Evolutionary conservation across 2,797 vertebrate genomes (phyloP), one percentile per base, ranked within the genome.

Genomic region (Pteropus rufus): DNA sequence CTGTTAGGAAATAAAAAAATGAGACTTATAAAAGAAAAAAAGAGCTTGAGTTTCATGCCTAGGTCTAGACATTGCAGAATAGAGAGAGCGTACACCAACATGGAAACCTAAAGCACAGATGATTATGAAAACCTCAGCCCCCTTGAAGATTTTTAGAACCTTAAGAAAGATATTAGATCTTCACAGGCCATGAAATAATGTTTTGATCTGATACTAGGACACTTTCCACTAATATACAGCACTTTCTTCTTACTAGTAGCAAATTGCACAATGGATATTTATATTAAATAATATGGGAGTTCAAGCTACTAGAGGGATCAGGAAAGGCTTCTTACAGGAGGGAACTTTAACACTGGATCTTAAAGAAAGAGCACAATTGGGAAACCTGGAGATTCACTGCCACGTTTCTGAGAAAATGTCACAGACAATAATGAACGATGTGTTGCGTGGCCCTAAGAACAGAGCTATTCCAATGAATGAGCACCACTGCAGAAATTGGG

Each of bases 1-100:
- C 54, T 88, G 26, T 70, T 83, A 39, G 41, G 56, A 91, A 92
- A 89, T 49, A 44, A 88, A 95, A 95, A 81, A 84, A 73, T 11
- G 34, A 46, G 56, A 89, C 5, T 80, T 49, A 15, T 49, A 18
- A 49, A 49, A 49, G 49, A 49, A 49, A 49, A 49, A 49, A 49
- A 49, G 49, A 49, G 41, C 8, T 89, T 89, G 41, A 76, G 23
- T 67, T 80, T 80, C 7, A 4, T 34, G 26, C 10, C 62, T 24
- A 8, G 21, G 60, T 88, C 41, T 41, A 83, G 56, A 65, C 46
- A 26, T 2, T 36, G n/a, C 56, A 49, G 26, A 93, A 29, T 2
- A 3, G 60, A 81, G 62, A 65, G 16, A 72, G 49, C 49, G 29
- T 52, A 16, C 41, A 15, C 44, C 72, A 39, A 83, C 39, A 34